A percentile compares a stretch with the other conserved stretches of the same genome.
Conservation (phyloP, 2,888 invertebrate genomes). For the Rhabditoides inermis region DNA sequence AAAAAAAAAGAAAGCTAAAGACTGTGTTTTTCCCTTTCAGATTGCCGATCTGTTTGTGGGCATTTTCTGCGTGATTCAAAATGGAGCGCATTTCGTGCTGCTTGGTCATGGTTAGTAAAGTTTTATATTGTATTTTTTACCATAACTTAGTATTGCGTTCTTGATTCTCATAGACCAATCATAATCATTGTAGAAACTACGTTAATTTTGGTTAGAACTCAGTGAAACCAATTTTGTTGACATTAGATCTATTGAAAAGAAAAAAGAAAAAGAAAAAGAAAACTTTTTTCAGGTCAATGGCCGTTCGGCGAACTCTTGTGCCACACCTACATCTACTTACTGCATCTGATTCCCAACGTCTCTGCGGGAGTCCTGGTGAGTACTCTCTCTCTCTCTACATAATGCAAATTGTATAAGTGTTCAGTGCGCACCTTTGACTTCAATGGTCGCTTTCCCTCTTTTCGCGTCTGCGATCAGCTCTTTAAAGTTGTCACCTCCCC, state of each 20-base stretch:
- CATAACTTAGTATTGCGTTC: too few species aligned
- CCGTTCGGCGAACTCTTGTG: constrained; percentile 67
- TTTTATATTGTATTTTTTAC: too few species aligned
- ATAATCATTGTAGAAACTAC: too few species aligned
- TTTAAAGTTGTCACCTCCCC: too few species aligned
- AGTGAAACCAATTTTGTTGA: too few species aligned
- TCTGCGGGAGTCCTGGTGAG: constrained; percentile 79
- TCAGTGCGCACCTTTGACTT: not conserved
- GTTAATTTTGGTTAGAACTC: too few species aligned
- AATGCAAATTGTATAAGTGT: not conserved
- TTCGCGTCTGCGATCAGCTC: not conserved
- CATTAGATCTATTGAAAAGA: constrained; percentile 51
- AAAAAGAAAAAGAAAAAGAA: too few species aligned
- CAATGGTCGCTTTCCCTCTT: not conserved
- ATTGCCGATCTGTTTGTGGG: constrained; percentile 83
- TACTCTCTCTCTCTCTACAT: too few species aligned
- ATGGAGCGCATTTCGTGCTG: constrained; percentile 60
- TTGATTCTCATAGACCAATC: too few species aligned
- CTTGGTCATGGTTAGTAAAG: constrained; percentile 22
- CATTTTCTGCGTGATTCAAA: constrained; percentile 82
- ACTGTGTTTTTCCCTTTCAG: too few species aligned
- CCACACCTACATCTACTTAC: constrained; percentile 82
- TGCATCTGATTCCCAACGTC: constrained; percentile 73
- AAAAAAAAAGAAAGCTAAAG: too few species aligned
- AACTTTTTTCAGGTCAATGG: constrained; percentile 36